Percentiles rank a stretch among this genome's conserved stretches.
Conservation (phyloP, 1,140 invertebrate species). For the Magallana gigas region DNA sequence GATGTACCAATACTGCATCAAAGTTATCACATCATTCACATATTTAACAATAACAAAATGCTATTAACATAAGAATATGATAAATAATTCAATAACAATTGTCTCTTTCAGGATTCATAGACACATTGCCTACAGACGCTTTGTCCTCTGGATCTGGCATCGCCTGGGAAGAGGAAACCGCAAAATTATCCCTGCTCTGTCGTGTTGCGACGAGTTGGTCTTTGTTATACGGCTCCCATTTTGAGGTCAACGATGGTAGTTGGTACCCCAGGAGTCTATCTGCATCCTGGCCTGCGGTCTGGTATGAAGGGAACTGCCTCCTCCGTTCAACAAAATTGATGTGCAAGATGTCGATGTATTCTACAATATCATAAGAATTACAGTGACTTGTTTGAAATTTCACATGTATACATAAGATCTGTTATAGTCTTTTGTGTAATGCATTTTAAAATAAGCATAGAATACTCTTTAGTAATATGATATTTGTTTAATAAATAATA, state of each 20-base stretch:
- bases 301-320: background rate
- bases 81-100: no score
- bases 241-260: background rate
- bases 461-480: background rate
- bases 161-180: no score
- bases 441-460: background rate
- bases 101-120: no score
- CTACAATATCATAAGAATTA: background rate
- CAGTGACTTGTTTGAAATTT: background rate
- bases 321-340: background rate
- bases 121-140: no score
- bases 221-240: background rate
- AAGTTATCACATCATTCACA: no score
- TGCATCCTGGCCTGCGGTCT: background rate
- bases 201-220: background rate
- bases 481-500: background rate
- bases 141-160: no score
- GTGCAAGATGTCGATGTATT: background rate
- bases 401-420: background rate
- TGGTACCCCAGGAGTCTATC: background rate
- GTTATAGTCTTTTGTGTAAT: background rate
- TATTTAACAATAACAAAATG: no score
- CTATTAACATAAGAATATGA: no score
- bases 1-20: no score
- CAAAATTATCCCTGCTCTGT: background rate